Base-by-base conservation (phyloP, 2,113 vertebrate species). In the Cryptomyrus ogoouensis region DNA sequence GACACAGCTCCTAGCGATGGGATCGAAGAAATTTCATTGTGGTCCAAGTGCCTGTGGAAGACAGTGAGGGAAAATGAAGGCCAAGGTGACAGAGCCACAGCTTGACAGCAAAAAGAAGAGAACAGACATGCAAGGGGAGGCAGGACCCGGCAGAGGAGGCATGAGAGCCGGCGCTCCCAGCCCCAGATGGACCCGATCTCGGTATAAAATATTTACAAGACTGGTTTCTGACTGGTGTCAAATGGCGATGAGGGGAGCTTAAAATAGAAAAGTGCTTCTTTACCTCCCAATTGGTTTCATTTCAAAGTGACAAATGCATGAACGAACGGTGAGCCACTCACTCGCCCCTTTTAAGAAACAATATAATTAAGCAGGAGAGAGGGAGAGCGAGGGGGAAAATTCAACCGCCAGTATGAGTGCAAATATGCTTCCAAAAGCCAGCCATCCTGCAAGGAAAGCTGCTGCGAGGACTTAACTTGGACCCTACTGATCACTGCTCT, bases 11-110 rank as follows among this genome's bases (percentile, higher is more conserved):
- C 98, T 88, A 99, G 95, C 80, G 95, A 96, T 0, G 98, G 98
- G 90, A 99, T 94, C 66, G 95, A 90, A 10, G 95, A 97, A 95
- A 99, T 93, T 91, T 98, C 96, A 8, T 99, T 99, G 96, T 98
- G 96, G 94, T 96, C 97, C 95, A 99, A 94, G 83, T 93, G 95
- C 92, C 98, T 99, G 95, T 83, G 96, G 96, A n/a, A 91, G 91
- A 94, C 31, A 83, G 94, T 44, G 88, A 87, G 88, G 80, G n/a
- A 31, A 70, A 91, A 92, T 91, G 0, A 91, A 44, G 90, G 35
- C 17, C 17, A 10, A 84, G 39, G 31, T 27, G 52, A 53, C 13
- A 0, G n/a, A 66, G n/a, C 62, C n/a, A 66, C n/a, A 27, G 27
- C n/a, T 66, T 31, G 42, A 10, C 10, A 31, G 42, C 12, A 50